Base-by-base conservation (phyloP, 35 echinoderm and acorn worm species). In the Apostichopus californicus region DNA sequence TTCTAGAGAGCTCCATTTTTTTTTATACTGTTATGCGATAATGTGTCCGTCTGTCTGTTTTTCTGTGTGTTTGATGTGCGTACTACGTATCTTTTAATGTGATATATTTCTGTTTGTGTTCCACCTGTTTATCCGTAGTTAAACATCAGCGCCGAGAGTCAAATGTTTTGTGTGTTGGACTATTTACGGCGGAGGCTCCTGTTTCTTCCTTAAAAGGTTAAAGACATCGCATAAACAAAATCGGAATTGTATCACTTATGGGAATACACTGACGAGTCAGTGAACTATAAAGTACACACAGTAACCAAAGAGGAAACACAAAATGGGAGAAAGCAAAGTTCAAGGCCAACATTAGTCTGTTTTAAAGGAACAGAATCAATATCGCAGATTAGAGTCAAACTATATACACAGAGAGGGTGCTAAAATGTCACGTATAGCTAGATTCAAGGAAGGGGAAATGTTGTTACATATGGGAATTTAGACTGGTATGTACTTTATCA, bases 61-160 rank as follows among this genome's bases (percentile, higher is more conserved):
- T 1, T 9, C 58, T 61, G 58, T 61, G 58, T 61, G 71, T 75
- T 75, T 20, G 14, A 22, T 75, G 20, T 75, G 64, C 64, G 7
- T 68, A 68, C 18, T 46, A 46, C 3, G 34, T 46, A 68, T 68
- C 64, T 68, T 11, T 68, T 68, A 10, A 68, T 10, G 12, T 7
- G 71, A 20, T 21, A 75, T 75, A 22, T 68, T 68, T 68, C 64
- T 56, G 55, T 15, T 56, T 85, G 6, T 20, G 81, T 25, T 59
- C 22, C 81, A 85, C 34, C 81, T 85, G 81, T 85, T 85, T 59
- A 85, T 85, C 81, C 81, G 56, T 59, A 85, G 55, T 85, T 85
- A 56, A 83, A 56, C 53, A 54, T 55, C 81, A 58, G 23, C 28
- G 55, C 52, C 55, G 28, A 85, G 5, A 46, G 78, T 9, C 28